A percentile compares a stretch with the other conserved stretches of the same genome.
Conservation (phyloP, 1,140 invertebrate species). For the Drosophila leontia region DNA sequence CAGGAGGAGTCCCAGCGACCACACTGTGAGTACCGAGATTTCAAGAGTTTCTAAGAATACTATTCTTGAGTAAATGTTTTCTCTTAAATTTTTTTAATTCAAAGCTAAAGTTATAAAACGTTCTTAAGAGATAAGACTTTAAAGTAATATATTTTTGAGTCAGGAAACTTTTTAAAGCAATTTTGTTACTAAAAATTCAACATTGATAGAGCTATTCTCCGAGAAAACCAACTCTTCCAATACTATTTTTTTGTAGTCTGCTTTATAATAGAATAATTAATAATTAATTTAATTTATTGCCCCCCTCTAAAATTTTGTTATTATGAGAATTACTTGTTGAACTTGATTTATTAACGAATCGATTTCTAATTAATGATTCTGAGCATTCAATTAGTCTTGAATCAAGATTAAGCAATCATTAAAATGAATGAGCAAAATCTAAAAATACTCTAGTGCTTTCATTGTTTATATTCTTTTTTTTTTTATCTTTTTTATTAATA, state of each 20-base stretch:
- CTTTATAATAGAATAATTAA: background rate
- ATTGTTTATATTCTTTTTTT: background rate
- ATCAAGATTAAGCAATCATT: background rate
- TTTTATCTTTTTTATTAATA: background rate
- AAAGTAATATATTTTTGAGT: background rate
- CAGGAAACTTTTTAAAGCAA: background rate
- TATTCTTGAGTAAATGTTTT: background rate
- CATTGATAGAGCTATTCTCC: background rate
- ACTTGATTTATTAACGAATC: constrained; percentile 16
- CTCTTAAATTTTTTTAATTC: background rate
- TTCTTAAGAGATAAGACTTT: background rate
- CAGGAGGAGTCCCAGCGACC: constrained; percentile 86
- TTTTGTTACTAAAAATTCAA: background rate
- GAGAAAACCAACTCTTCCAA: background rate
- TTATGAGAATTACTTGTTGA: background rate
- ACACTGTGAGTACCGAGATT: constrained; percentile 86
- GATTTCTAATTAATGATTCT: constrained; percentile 1
- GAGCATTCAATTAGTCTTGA: background rate
- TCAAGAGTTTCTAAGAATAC: background rate
- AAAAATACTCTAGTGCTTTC: background rate
- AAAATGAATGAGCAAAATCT: constrained; percentile 5
- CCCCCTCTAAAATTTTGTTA: too few species aligned
- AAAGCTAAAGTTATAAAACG: too few species aligned
- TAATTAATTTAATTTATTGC: background rate
- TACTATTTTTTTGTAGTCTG: background rate